Conservation (phyloP, 1,140 invertebrate genomes). For the Copidosoma floridanum region DNA sequence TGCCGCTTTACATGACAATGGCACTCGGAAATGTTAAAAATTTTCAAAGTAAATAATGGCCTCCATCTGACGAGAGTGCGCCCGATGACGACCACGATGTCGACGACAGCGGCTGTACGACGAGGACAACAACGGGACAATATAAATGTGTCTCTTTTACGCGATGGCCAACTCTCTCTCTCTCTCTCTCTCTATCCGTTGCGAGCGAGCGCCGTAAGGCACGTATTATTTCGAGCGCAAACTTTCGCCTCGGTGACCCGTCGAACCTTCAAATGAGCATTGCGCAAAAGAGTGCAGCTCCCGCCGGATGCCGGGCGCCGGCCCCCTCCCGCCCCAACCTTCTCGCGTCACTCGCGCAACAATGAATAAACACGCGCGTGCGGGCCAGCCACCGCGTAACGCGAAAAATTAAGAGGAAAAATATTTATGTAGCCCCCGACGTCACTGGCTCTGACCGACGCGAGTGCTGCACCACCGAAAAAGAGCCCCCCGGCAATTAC, state of each 20-base stretch:
- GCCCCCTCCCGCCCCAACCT: not conserved
- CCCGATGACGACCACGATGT: no score
- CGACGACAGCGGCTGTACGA: no score
- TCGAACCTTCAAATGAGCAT: conserved; percentile 9
- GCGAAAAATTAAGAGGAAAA: conserved; percentile 6
- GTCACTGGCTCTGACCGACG: no score
- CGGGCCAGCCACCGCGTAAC: not conserved
- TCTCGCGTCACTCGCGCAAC: not conserved
- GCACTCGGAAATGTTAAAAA: conserved; percentile 12
- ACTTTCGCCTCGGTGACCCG: conserved; percentile 18
- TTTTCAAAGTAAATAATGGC: conserved; percentile 15
- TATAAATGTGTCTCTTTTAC: conserved; percentile 17
- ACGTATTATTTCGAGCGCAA: conserved; percentile 17
- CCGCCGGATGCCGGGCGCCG: not conserved
- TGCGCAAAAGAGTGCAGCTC: not conserved
- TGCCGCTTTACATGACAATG: conserved; percentile 14
- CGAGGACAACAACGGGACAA: conserved; percentile 15
- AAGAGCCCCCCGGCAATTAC: no score
- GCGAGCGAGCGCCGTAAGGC: not conserved
- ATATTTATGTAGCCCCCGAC: no score
- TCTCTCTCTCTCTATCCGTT: no score
- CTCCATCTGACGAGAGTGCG: conserved; percentile 16
- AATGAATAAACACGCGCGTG: not conserved
- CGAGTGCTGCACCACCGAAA: no score
- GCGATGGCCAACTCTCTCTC: not conserved